Evolutionary conservation across 92 coral and sea anemone species (phyloP).

Genomic region (Parazoanthus atlanticus): DNA sequence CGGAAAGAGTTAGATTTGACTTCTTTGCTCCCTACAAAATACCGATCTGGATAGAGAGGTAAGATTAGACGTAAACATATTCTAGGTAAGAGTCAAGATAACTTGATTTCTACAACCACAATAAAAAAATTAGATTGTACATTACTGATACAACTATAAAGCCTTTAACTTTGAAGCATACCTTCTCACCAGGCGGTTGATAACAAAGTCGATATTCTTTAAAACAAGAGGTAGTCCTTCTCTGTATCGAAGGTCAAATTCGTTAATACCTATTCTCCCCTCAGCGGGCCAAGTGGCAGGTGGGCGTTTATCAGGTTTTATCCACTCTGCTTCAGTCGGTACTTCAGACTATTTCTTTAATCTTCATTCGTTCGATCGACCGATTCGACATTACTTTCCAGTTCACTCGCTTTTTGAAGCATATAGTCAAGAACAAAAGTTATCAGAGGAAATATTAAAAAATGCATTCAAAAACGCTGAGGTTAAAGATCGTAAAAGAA

Average conservation of each 20-base stretch:
- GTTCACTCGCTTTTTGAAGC: conserved; percentile 85
- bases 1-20: too few species aligned
- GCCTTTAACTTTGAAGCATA: not conserved
- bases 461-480: too few species aligned
- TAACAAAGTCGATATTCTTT: conserved; percentile 58
- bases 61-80: too few species aligned
- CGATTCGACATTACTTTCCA: conserved; percentile 86
- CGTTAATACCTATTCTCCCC: conserved; percentile 63
- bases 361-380: conserved; percentile 74
- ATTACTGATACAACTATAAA: too few species aligned
- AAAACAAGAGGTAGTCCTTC: conserved; percentile 76
- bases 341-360: conserved; percentile 64
- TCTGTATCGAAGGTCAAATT: conserved; percentile 76
- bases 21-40: too few species aligned
- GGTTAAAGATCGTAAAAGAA: conserved; percentile 19
- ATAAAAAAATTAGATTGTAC: too few species aligned
- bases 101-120: too few species aligned
- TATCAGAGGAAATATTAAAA: too few species aligned
- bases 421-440: not conserved
- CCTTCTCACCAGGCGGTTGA: conserved; percentile 84
- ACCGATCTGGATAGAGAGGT: too few species aligned
- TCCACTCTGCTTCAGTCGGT: conserved; percentile 81
- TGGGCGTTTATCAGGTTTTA: conserved; percentile 73
- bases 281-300: conserved; percentile 74
- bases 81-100: too few species aligned